A percentile compares a stretch with the other conserved stretches of the same genome.
Evolutionary conservation across 2,797 vertebrate species (phyloP).

Genomic region (Acanthornis magna): DNA sequence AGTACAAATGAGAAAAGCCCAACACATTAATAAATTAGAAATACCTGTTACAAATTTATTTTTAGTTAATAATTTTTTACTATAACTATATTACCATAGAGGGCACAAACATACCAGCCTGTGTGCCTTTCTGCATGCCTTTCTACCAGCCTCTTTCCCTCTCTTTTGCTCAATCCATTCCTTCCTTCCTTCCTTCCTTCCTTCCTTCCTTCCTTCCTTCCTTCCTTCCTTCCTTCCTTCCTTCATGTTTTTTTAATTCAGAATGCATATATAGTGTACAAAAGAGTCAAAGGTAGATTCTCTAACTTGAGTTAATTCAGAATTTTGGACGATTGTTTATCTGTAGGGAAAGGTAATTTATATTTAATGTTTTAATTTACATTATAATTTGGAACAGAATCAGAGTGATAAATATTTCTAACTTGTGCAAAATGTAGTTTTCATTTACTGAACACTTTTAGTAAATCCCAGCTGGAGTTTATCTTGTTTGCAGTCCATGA

Average conservation of each 20-base stretch:
- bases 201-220: neutral
- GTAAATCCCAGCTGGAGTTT: neutral
- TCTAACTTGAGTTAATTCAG: neutral
- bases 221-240: neutral
- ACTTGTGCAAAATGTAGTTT: neutral
- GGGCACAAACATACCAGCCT: neutral
- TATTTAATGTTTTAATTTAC: neutral
- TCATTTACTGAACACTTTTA: neutral
- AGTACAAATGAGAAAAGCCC: neutral
- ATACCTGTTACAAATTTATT: neutral
- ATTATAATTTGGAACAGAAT: neutral
- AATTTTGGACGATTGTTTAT: neutral
- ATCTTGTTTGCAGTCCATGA: neutral
- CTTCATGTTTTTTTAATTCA: neutral
- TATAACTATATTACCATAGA: neutral
- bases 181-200: neutral
- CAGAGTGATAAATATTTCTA: neutral
- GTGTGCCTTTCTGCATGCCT: accelerated
- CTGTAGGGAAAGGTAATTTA: neutral
- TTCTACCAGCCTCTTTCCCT: neutral
- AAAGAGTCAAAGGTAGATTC: neutral
- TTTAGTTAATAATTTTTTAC: neutral
- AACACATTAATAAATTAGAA: neutral
- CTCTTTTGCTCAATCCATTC: neutral
- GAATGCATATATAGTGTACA: neutral